Percentiles rank a stretch among this genome's conserved stretches.
These are phyloP conservation scores for Cryptoprocta ferox DNA, from an alignment of 2,797 vertebrate species.

Conservation along the genomic window DNA sequence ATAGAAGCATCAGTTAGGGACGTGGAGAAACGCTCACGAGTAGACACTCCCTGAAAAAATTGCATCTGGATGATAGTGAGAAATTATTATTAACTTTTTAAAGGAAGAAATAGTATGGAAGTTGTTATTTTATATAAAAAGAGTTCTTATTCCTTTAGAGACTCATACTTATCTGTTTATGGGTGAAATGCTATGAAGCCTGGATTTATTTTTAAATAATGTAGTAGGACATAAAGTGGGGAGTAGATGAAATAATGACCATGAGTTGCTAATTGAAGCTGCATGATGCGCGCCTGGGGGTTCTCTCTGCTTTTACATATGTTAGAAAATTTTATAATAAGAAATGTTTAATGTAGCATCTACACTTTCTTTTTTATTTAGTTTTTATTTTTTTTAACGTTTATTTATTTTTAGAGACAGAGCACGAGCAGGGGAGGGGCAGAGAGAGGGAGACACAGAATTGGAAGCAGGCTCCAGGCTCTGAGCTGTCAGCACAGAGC, in stretches of 20 bases:
- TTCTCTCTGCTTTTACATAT: not conserved
- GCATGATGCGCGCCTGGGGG: fast-evolving
- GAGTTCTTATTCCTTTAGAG: not conserved
- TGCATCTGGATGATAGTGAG: not conserved
- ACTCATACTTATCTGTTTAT: not conserved
- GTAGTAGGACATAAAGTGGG: too few relatives aligned
- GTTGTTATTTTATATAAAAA: not conserved
- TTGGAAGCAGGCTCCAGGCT: too few relatives aligned
- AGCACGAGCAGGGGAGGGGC: too few relatives aligned
- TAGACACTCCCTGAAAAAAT: not conserved
- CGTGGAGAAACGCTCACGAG: not conserved
- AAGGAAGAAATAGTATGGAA: not conserved
- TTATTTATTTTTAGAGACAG: too few relatives aligned
- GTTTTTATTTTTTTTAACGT: too few relatives aligned
- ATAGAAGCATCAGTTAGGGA: not conserved
- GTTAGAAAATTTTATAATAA: not conserved
- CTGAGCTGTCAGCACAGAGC: too few relatives aligned
- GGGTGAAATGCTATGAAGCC: not conserved
- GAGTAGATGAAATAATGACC: not conserved
- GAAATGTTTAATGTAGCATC: not conserved
- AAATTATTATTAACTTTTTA: not conserved
- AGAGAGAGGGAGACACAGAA: too few relatives aligned
- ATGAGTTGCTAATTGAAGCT: not conserved
- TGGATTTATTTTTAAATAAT: not conserved
- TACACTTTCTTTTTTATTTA: not conserved